These are phyloP conservation scores for Tribolium freemani DNA, from an alignment of 2,888 invertebrate genomes.

Conservation along the genomic window DNA sequence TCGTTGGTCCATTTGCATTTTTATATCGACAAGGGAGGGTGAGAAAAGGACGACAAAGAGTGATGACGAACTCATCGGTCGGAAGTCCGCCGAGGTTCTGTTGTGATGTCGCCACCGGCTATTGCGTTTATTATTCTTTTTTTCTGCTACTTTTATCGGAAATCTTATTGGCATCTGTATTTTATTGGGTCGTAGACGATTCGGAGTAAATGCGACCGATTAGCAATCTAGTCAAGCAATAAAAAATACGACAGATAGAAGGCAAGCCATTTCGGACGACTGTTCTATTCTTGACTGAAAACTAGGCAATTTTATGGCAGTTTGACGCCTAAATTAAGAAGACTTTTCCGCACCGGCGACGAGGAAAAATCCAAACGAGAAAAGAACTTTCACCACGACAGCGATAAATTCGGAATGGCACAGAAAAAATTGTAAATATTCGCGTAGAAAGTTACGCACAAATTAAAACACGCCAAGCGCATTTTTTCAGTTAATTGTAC, in stretches of 20 bases:
- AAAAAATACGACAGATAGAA: conserved; percentile 32
- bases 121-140: conserved; percentile 26
- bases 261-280: conserved; percentile 9
- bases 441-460: conserved; percentile 8
- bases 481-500: too few species aligned
- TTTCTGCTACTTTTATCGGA: conserved; percentile 22
- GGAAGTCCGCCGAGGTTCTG: conserved; percentile 18
- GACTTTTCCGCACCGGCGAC: conserved; percentile 19
- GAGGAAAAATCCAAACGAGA: conserved; percentile 9
- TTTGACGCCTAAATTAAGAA: conserved; percentile 29
- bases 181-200: conserved; percentile 30
- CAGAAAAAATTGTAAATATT: neutral
- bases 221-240: conserved; percentile 32
- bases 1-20: conserved; percentile 25
- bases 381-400: conserved; percentile 13
- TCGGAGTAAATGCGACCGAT: conserved; percentile 30
- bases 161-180: conserved; percentile 33
- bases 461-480: neutral
- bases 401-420: conserved; percentile 12
- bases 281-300: too few species aligned
- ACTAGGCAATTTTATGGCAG: conserved; percentile 24
- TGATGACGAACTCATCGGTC: conserved; percentile 13
- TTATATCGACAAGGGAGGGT: conserved; percentile 15
- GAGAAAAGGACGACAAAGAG: conserved; percentile 14
- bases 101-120: conserved; percentile 34